phyloP scores from a whole-genome alignment of 2,113 vertebrate species.

The Oncorhynchus clarkii region DNA sequence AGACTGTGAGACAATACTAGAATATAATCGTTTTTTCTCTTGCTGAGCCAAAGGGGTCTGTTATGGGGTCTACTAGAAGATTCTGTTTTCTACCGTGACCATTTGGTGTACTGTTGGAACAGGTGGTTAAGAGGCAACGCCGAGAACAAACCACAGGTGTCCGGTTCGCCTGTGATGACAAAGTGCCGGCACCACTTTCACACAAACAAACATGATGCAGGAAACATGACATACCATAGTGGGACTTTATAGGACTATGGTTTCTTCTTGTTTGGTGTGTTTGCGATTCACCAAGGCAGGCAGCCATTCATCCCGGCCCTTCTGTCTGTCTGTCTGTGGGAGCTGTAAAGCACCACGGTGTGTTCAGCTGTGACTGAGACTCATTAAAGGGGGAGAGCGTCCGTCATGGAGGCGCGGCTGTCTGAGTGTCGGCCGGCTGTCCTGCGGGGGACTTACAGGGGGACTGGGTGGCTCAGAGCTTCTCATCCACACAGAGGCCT shows the following conservation, averaged over 20 bases:
- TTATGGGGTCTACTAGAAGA: conserved; percentile 21
- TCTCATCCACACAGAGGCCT: not conserved
- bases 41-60: conserved; percentile 10
- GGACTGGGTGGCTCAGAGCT: conserved; percentile 1
- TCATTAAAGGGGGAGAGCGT: conserved; percentile 64
- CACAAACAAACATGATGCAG: conserved; percentile 47
- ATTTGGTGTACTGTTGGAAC: conserved; percentile 40
- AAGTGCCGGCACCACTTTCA: conserved; percentile 19
- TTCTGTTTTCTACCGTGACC: conserved; percentile 33
- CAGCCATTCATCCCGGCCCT: conserved; percentile 46
- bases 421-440: conserved; percentile 35
- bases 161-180: conserved; percentile 35
- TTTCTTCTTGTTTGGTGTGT: conserved; percentile 32
- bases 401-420: conserved; percentile 48
- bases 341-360: conserved; percentile 60
- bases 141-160: conserved; percentile 50
- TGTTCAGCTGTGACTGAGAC: conserved; percentile 67
- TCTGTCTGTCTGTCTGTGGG: conserved; percentile 36
- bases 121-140: conserved; percentile 62
- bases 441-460: not conserved
- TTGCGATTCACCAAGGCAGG: conserved; percentile 31
- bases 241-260: conserved; percentile 13
- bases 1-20: conserved; percentile 32
- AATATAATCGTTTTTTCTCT: conserved; percentile 25
- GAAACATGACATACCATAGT: conserved; percentile 23